Conservation (phyloP, 2,113 vertebrate genomes). For the Seriola rivoliana region DNA sequence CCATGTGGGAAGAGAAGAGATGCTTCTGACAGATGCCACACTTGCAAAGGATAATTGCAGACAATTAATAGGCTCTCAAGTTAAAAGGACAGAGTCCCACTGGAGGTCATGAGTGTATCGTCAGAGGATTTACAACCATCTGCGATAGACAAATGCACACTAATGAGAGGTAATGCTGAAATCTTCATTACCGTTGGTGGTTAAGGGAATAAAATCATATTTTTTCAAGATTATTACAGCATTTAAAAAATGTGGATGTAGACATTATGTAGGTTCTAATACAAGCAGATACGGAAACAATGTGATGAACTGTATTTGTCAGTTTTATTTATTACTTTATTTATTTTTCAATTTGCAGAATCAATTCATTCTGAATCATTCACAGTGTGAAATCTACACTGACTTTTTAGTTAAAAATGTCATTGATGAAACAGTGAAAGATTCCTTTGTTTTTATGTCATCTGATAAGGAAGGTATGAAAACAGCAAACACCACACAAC, state of each 20-base stretch:
- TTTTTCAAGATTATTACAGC: constrained; percentile 20
- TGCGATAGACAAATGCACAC: constrained; percentile 61
- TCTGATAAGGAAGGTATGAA: constrained; percentile 2
- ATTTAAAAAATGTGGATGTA: constrained; percentile 4
- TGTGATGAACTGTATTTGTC: constrained; percentile 5
- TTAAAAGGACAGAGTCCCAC: constrained; percentile 64
- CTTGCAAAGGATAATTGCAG: constrained; percentile 66
- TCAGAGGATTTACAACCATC: constrained; percentile 70
- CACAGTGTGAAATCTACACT: constrained; percentile 5
- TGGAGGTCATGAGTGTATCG: constrained; percentile 65
- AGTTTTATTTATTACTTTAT: constrained; percentile 35
- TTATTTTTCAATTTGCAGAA: constrained; percentile 10
- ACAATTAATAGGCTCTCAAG: constrained; percentile 68
- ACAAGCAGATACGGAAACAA: constrained; percentile 6
- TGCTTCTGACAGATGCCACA: constrained; percentile 63
- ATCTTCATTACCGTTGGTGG: constrained; percentile 26
- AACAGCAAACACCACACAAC: constrained; percentile 8
- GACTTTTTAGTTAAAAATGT: constrained; percentile 30
- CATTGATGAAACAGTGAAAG: neutral
- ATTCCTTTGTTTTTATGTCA: constrained; percentile 8
- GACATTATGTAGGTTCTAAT: neutral
- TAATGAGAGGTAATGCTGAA: constrained; percentile 60
- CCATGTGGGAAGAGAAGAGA: constrained; percentile 48
- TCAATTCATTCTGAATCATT: neutral
- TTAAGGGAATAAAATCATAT: constrained; percentile 11